Percentiles rank a stretch among this genome's conserved stretches.
Evolutionary conservation across 2,113 vertebrate species (phyloP).

Genomic region (Chamaea fasciata): DNA sequence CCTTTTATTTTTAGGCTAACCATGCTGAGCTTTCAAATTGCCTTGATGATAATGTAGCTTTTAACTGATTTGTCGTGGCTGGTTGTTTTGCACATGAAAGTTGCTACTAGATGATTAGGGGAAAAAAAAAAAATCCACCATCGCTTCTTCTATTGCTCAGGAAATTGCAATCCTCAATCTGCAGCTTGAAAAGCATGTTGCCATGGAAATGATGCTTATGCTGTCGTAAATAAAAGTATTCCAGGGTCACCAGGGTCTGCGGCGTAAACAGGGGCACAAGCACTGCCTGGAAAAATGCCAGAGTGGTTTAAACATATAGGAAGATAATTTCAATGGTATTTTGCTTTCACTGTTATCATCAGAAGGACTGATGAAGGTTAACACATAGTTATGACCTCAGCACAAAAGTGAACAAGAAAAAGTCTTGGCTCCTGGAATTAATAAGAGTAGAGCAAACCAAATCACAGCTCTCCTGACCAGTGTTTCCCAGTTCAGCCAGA

Average conservation of each 20-base stretch:
- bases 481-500: background rate
- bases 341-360: background rate
- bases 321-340: constrained; percentile 39
- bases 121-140: constrained; percentile 20
- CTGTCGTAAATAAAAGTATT: constrained; percentile 80
- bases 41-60: constrained; percentile 7
- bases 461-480: background rate
- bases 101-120: background rate
- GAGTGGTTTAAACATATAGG: constrained; percentile 24
- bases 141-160: constrained; percentile 60
- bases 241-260: constrained; percentile 71
- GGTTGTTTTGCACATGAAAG: constrained; percentile 9
- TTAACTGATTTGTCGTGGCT: constrained; percentile 16
- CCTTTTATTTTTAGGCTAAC: constrained; percentile 17
- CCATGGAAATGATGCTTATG: constrained; percentile 78
- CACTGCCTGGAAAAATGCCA: constrained; percentile 63
- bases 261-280: constrained; percentile 67
- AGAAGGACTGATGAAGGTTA: constrained; percentile 27
- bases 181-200: constrained; percentile 72
- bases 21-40: constrained; percentile 41
- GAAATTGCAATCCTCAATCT: constrained; percentile 68
- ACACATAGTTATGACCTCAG: background rate
- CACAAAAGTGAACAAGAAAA: background rate
- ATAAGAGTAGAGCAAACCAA: background rate
- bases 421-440: background rate